phyloP scores from a whole-genome alignment of 2,113 vertebrate genomes.

The Cariama cristata region DNA sequence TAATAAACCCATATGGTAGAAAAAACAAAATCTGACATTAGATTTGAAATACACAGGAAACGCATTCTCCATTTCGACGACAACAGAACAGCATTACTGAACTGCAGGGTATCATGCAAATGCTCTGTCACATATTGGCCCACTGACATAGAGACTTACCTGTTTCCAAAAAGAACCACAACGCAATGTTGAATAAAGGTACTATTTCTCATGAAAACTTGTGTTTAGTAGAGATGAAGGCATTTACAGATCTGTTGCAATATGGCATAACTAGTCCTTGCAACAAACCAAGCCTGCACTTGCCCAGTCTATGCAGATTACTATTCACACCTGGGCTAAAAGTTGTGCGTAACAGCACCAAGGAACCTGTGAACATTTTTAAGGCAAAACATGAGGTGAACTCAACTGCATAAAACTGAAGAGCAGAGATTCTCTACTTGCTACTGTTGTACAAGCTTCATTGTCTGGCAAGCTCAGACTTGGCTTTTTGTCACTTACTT shows the following conservation, averaged over 20 bases:
- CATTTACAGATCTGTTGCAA: neutral
- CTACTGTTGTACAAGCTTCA: neutral
- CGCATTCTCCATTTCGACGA: neutral
- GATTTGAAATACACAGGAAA: neutral
- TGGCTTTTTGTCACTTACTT: neutral
- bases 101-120: neutral
- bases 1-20: neutral
- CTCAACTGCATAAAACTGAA: neutral
- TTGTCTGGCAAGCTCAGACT: neutral
- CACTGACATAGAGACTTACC: slow-evolving; percentile 13
- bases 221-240: neutral
- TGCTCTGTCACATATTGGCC: neutral
- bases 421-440: neutral
- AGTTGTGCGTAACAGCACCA: neutral
- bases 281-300: neutral
- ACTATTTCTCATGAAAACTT: neutral
- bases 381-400: neutral
- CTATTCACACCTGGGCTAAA: neutral
- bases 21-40: neutral
- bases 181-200: neutral
- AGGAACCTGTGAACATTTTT: neutral
- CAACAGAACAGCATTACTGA: neutral
- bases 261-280: neutral
- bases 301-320: neutral
- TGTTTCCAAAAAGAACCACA: neutral